Percentiles rank a stretch among this genome's conserved stretches.
Conservation (phyloP, 2,797 vertebrate species). For the Anabas testudineus region DNA sequence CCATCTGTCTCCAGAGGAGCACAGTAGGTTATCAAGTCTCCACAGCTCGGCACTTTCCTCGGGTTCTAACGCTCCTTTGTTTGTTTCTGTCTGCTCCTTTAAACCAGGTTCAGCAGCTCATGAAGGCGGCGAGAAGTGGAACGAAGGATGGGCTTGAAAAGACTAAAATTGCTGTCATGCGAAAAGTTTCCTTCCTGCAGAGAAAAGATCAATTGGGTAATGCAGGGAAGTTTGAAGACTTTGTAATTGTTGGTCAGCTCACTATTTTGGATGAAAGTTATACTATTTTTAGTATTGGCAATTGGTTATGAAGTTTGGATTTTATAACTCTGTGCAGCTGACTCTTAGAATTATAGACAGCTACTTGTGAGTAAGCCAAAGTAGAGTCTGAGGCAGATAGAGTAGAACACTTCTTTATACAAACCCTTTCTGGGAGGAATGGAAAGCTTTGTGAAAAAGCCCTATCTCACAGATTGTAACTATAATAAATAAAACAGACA, state of each 20-base stretch:
- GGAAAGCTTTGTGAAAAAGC: constrained; percentile 45
- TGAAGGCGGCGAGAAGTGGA: constrained; percentile 94
- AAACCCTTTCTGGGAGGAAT: constrained; percentile 61
- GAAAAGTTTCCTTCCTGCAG: constrained; percentile 93
- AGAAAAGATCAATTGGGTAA: constrained; percentile 90
- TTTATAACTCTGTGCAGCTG: constrained; percentile 38
- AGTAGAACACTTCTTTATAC: constrained; percentile 44
- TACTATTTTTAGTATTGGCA: constrained; percentile 19
- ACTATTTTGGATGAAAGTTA: constrained; percentile 33
- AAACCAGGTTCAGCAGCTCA: constrained; percentile 94
- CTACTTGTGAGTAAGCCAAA: constrained; percentile 45
- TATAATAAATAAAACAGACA: constrained; percentile 54
- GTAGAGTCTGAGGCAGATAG: constrained; percentile 39
- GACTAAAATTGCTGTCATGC: constrained; percentile 94
- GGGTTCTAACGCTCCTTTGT: constrained; percentile 48
- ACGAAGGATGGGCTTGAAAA: constrained; percentile 96
- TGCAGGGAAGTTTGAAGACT: constrained; percentile 27
- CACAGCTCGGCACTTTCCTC: constrained; percentile 45
- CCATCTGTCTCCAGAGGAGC: constrained; percentile 60
- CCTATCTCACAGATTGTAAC: constrained; percentile 55
- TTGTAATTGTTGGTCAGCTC: constrained; percentile 27
- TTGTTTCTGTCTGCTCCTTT: constrained; percentile 55
- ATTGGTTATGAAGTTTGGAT: constrained; percentile 40
- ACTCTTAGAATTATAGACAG: constrained; percentile 52
- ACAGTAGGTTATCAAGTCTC: constrained; percentile 51